These are phyloP conservation scores for Azorinus chamasolen DNA, from an alignment of 2,888 invertebrate species.

Conservation along the genomic window DNA sequence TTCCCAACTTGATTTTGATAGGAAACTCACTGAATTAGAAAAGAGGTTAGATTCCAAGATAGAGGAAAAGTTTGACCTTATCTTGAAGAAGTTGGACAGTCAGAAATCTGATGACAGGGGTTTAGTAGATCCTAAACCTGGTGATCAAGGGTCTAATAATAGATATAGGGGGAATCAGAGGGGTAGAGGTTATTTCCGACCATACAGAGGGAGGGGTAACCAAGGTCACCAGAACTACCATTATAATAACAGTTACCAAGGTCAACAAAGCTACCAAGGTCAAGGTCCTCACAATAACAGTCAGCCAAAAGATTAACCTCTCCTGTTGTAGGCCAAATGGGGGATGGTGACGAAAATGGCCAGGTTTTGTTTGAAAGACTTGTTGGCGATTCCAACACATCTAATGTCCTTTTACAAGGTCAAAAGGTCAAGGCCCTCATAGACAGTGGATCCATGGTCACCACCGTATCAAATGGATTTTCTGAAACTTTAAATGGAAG, in stretches of 20 bases:
- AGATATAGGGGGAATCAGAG: too few relatives aligned
- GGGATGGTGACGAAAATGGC: conserved; percentile 20
- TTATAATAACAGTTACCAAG: too few relatives aligned
- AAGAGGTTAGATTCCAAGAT: conserved; percentile 15
- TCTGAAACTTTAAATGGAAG: neutral
- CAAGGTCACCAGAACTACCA: too few relatives aligned
- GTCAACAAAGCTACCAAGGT: too few relatives aligned
- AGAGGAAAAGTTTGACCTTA: conserved; percentile 16
- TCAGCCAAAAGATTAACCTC: conserved; percentile 8
- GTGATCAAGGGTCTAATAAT: too few relatives aligned
- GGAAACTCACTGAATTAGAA: conserved; percentile 14
- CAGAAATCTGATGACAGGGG: too few relatives aligned
- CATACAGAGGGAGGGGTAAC: too few relatives aligned
- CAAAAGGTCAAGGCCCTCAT: too few relatives aligned
- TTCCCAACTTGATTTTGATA: neutral
- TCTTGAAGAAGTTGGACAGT: conserved; percentile 6
- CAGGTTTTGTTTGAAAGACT: conserved; percentile 10
- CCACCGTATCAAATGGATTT: neutral
- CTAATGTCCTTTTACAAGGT: too few relatives aligned
- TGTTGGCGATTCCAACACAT: neutral
- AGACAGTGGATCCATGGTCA: too few relatives aligned
- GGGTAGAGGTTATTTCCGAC: too few relatives aligned
- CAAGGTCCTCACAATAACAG: neutral
- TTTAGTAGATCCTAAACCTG: too few relatives aligned
- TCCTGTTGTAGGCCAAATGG: conserved; percentile 21